Base-by-base conservation (phyloP, 2,797 vertebrate species). In the Liasis olivaceus region DNA sequence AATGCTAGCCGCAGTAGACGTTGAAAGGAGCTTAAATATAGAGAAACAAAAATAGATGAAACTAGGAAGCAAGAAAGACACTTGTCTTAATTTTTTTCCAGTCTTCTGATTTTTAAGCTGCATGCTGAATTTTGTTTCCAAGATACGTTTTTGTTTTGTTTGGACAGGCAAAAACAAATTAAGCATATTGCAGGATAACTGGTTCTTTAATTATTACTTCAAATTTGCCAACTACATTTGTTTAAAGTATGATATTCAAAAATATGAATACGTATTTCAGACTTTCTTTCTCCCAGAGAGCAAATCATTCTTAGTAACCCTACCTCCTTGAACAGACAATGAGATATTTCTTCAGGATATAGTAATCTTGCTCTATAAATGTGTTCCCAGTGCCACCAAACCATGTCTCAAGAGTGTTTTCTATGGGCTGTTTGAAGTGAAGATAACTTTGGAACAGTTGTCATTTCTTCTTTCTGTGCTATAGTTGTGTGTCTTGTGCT, bases 221-320 rank as follows among this genome's bases (percentile, higher is more conserved):
- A 47, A 42, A 9, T 47, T 81, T 81, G 8, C 20, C 22, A 81
- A 47, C 9, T 81, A 42, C 9, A 81, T 20, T 22, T 77, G 31
- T 81, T 56, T 12, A 31, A 89, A 69, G 1, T 24, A 11, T 89
- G 17, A 8, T 54, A n/a, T 28, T 66, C 81, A 85, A 62, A 89
- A n/a, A 91, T 85, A n/a, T 91, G 84, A 90, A 90, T n/a, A 90
- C n/a, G 62, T 24, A 47, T n/a, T 26, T 81, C 31, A 54, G 26
- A 47, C 20, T 85, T 47, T n/a, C 12, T 0, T 22, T 91, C 22
- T 64, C 15, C 3, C 36, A 9, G 11, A 54, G 60, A 85, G 47
- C 60, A 81, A 63, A 36, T 31, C 20, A 24, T 51, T 14, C 14
- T 36, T 8, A 54, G 11, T 64, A 81, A 81, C 36, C 47, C 0